These are phyloP conservation scores for Trichogramma evanescens DNA, from an alignment of 2,888 invertebrate genomes.

Conservation along the genomic window DNA sequence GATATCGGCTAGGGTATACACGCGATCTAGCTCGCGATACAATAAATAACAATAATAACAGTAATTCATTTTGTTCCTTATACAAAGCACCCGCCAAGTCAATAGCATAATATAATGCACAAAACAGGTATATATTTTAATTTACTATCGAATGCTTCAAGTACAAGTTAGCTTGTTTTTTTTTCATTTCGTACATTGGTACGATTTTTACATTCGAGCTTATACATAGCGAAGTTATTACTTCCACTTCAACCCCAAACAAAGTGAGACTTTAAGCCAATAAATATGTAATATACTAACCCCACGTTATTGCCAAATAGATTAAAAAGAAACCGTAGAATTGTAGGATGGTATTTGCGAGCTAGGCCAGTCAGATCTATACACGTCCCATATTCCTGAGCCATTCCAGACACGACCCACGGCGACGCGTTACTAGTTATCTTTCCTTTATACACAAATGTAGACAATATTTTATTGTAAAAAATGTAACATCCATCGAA, in stretches of 20 bases:
- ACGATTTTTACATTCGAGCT: too few species aligned
- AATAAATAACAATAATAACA: neutral
- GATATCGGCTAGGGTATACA: conserved; percentile 1
- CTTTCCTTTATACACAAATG: conserved; percentile 38
- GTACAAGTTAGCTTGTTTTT: too few species aligned
- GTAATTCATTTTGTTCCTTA: conserved; percentile 1
- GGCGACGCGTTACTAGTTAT: conserved; percentile 33
- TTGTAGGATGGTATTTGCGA: too few species aligned
- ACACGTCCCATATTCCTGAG: conserved; percentile 44
- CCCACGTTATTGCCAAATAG: conserved; percentile 15
- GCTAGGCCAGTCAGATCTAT: conserved; percentile 20
- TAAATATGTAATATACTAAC: neutral
- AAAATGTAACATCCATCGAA: too few species aligned
- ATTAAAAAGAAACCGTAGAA: neutral
- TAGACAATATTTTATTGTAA: conserved; percentile 43
- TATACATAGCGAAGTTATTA: too few species aligned
- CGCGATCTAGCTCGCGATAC: conserved; percentile 4
- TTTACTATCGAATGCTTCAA: too few species aligned
- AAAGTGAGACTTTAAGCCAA: too few species aligned
- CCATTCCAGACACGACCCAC: conserved; percentile 41
- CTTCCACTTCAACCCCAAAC: too few species aligned
- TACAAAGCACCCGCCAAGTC: conserved; percentile 8
- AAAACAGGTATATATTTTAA: too few species aligned
- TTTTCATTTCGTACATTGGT: too few species aligned
- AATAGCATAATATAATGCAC: too few species aligned